Percentiles rank a stretch among this genome's conserved stretches.
phyloP scores from a whole-genome alignment of 2,797 vertebrate genomes.

The Allobates femoralis region DNA sequence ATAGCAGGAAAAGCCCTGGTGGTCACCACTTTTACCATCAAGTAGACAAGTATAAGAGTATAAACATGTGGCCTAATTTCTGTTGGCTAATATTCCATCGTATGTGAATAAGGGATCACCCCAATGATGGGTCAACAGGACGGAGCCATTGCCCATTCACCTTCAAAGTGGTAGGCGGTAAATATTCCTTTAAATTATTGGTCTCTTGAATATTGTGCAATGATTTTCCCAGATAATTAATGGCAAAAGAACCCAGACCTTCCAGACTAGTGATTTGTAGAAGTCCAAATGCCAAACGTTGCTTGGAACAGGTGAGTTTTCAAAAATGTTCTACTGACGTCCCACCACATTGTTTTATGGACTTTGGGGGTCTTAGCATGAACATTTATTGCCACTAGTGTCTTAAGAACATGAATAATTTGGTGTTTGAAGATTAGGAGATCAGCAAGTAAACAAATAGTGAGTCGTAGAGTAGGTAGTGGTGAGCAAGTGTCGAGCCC shows the following conservation, averaged over 20 bases:
- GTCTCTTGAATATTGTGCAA: neutral
- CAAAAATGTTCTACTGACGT: neutral
- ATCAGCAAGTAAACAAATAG: too few relatives aligned
- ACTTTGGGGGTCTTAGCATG: neutral
- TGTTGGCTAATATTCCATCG: neutral
- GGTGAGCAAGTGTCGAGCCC: too few relatives aligned
- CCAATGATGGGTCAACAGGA: too few relatives aligned
- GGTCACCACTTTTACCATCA: neutral
- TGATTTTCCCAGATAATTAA: neutral
- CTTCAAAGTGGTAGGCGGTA: neutral
- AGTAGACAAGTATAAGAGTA: neutral
- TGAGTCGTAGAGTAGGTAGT: too few relatives aligned
- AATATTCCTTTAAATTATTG: neutral
- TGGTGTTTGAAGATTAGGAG: too few relatives aligned
- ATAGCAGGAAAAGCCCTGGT: neutral
- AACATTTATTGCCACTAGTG: too few relatives aligned
- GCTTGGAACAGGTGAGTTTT: neutral
- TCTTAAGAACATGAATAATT: too few relatives aligned
- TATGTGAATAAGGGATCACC: neutral
- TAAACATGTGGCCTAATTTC: neutral
- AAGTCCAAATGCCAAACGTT: neutral
- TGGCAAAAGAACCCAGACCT: neutral
- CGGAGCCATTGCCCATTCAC: neutral
- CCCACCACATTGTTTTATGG: neutral
- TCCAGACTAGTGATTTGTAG: neutral